A percentile compares a stretch with the other conserved stretches of the same genome.
phyloP scores from a whole-genome alignment of 1,140 invertebrate genomes.

The Rhizoglyphus robini region DNA sequence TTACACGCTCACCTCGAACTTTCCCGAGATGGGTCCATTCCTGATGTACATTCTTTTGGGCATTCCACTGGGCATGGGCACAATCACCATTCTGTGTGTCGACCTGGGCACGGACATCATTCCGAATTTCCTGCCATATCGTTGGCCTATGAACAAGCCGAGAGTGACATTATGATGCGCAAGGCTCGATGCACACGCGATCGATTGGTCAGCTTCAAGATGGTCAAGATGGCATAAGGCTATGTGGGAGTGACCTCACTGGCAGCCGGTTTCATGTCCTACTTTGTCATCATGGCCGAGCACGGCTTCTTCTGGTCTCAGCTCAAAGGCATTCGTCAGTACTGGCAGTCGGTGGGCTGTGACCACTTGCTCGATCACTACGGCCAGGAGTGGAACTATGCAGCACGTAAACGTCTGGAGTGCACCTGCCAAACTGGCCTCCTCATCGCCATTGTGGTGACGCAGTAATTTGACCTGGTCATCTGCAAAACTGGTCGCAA shows the following conservation, averaged over 20 bases:
- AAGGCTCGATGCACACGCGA: constrained; percentile 82
- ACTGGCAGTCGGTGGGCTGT: constrained; percentile 37
- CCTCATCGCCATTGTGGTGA: constrained; percentile 91
- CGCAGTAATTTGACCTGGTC: constrained; percentile 54
- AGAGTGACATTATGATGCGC: constrained; percentile 93
- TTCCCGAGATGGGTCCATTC: constrained; percentile 98
- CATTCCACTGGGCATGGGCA: constrained; percentile 90
- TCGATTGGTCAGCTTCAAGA: constrained; percentile 83
- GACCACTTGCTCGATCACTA: constrained; percentile 40
- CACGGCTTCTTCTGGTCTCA: constrained; percentile 37
- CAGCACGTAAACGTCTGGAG: constrained; percentile 82
- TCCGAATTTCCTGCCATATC: constrained; percentile 92
- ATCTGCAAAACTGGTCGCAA: constrained; percentile 51
- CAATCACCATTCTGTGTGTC: constrained; percentile 97
- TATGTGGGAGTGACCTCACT: constrained; percentile 45
- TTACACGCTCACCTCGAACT: constrained; percentile 96
- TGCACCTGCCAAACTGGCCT: constrained; percentile 96
- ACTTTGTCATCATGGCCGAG: constrained; percentile 41
- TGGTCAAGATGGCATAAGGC: constrained; percentile 32
- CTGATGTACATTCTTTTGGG: constrained; percentile 90
- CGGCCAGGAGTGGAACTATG: constrained; percentile 57
- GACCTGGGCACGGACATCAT: constrained; percentile 98
- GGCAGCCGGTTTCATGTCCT: constrained; percentile 42
- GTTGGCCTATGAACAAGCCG: constrained; percentile 87
- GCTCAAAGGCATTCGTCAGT: constrained; percentile 34